Evolutionary conservation across 2,797 vertebrate genomes (phyloP).

Genomic region (Dryobates pubescens): DNA sequence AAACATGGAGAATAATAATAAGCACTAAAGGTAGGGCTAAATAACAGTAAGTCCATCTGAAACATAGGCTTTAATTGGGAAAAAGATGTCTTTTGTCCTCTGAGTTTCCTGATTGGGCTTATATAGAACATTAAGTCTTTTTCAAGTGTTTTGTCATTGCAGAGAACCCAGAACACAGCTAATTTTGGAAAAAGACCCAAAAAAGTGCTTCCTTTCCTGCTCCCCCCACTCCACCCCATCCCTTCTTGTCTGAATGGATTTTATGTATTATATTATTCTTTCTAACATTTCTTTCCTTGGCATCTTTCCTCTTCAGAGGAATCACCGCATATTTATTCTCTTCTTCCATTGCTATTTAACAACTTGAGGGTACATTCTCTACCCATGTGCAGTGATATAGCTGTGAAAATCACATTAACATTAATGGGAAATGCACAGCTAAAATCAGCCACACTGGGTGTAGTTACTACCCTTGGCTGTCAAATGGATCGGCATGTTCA

Average conservation of each 20-base stretch:
- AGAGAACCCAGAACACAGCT: neutral
- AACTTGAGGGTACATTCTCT: neutral
- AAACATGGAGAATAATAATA: neutral
- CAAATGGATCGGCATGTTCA: conserved; percentile 15
- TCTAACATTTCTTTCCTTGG: conserved; percentile 11
- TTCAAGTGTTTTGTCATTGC: neutral
- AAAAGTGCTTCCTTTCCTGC: neutral
- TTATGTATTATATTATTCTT: neutral
- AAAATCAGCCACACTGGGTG: neutral
- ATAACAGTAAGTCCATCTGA: neutral
- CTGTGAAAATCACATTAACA: conserved; percentile 1
- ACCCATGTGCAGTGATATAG: neutral
- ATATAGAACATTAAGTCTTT: neutral
- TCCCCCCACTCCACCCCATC: accelerated
- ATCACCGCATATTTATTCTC: neutral
- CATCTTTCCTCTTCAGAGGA: conserved; percentile 9
- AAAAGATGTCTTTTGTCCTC: neutral
- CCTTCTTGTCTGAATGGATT: neutral
- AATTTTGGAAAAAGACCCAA: neutral
- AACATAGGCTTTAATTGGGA: neutral
- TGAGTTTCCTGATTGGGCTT: neutral
- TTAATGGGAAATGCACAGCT: neutral
- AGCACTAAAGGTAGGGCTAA: neutral
- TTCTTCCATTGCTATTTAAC: neutral
- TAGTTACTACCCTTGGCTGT: neutral